These are phyloP conservation scores for Collichthys lucidus DNA, from an alignment of 2,113 vertebrate genomes.

Conservation along the genomic window DNA sequence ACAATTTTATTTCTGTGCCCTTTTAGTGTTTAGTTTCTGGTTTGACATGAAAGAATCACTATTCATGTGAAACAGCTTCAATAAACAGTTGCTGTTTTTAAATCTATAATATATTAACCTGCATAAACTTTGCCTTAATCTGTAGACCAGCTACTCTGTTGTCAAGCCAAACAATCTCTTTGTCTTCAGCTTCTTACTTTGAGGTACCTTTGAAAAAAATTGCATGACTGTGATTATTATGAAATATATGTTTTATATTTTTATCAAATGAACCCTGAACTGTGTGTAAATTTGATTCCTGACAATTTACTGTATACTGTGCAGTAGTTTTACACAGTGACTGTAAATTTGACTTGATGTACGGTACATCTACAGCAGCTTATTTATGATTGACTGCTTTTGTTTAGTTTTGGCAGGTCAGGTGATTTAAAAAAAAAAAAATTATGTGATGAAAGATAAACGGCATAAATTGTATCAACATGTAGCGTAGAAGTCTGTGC, in stretches of 20 bases:
- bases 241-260: constrained; percentile 5
- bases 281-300: constrained; percentile 1
- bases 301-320: constrained; percentile 3
- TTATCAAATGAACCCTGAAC: constrained; percentile 6
- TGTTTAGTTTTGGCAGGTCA: background rate
- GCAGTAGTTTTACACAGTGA: constrained; percentile 9
- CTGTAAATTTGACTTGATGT: background rate
- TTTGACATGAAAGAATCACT: background rate
- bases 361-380: background rate
- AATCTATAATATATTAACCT: background rate
- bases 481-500: background rate
- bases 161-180: constrained; percentile 9
- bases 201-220: background rate
- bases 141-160: background rate
- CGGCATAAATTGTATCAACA: background rate
- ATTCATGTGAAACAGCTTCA: background rate
- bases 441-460: background rate
- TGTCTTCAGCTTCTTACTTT: background rate
- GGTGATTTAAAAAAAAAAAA: background rate
- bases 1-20: background rate
- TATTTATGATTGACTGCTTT: background rate
- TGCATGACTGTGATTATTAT: constrained; percentile 1
- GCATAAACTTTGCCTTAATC: constrained; percentile 46
- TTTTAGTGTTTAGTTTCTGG: background rate
- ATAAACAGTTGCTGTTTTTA: background rate